Conservation (phyloP, 2,888 invertebrate species). For the Pterostichus madidus region DNA sequence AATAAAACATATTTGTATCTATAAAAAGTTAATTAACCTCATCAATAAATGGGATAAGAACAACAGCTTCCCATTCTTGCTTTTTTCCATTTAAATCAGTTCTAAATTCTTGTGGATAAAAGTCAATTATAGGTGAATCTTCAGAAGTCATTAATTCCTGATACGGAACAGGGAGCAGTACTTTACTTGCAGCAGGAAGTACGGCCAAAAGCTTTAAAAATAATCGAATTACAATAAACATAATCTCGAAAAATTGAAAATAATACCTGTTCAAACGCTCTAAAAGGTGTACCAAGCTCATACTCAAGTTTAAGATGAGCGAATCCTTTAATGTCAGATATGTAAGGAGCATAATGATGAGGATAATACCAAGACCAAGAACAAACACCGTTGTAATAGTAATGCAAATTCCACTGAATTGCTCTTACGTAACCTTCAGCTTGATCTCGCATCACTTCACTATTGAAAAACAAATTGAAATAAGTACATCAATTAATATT, state of each 20-base stretch:
- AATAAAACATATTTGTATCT: constrained; percentile 6
- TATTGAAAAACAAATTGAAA: constrained; percentile 72
- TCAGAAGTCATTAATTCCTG: constrained; percentile 88
- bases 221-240: constrained; percentile 3
- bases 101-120: constrained; percentile 94
- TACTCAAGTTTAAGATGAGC: constrained; percentile 85
- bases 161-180: constrained; percentile 87
- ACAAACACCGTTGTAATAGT: constrained; percentile 97
- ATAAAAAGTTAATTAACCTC: constrained; percentile 79
- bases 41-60: constrained; percentile 95
- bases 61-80: constrained; percentile 98
- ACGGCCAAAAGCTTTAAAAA: constrained; percentile 87
- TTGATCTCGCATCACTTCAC: constrained; percentile 88
- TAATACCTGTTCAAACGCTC: constrained; percentile 92
- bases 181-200: constrained; percentile 91
- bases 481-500: too few relatives aligned
- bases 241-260: constrained; percentile 2
- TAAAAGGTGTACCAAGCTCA: constrained; percentile 91
- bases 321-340: constrained; percentile 94
- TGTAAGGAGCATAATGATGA: constrained; percentile 97
- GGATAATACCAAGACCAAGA: constrained; percentile 99
- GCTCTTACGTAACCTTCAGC: constrained; percentile 94
- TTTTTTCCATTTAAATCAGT: constrained; percentile 97
- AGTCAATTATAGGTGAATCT: constrained; percentile 90
- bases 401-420: constrained; percentile 97